Evolutionary conservation across 1,140 invertebrate genomes (phyloP).

Genomic region (Drosophila lacteicornis): DNA sequence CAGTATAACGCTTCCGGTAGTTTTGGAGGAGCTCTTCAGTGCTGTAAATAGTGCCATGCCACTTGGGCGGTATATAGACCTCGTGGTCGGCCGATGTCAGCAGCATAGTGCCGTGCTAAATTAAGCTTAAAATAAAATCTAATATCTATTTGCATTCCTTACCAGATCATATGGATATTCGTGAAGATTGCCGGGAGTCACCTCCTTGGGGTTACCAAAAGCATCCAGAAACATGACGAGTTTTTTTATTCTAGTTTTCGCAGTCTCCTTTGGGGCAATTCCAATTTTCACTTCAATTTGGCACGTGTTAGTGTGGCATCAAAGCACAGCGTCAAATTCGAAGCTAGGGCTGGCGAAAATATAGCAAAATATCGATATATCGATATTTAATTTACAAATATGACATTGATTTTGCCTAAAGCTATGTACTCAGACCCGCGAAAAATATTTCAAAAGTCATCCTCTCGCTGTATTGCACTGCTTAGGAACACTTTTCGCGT

Average conservation of each 20-base stretch:
- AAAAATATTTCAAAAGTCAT: no score
- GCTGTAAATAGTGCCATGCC: conserved; percentile 69
- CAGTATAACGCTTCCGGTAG: conserved; percentile 54
- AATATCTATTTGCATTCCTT: neutral
- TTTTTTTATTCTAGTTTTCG: neutral
- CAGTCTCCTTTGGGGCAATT: neutral
- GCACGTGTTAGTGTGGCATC: neutral
- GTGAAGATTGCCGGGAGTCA: conserved; percentile 46
- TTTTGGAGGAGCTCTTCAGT: conserved; percentile 45
- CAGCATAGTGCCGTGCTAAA: conserved; percentile 51
- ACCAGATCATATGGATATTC: conserved; percentile 60
- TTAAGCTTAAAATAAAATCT: neutral
- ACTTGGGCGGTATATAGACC: conserved; percentile 46
- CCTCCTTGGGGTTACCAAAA: conserved; percentile 52
- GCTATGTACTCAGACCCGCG: no score
- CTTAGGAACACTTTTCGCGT: no score
- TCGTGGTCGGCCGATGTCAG: conserved; percentile 59
- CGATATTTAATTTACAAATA: no score
- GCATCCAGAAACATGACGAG: conserved; percentile 54
- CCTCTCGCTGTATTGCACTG: no score
- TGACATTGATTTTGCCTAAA: no score
- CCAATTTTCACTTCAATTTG: conserved; percentile 7
- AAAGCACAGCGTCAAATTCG: no score
- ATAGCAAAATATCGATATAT: no score
- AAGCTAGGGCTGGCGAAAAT: no score